Evolutionary conservation across 1,140 invertebrate genomes (phyloP).

Genomic region (Rhynchophorus ferrugineus): DNA sequence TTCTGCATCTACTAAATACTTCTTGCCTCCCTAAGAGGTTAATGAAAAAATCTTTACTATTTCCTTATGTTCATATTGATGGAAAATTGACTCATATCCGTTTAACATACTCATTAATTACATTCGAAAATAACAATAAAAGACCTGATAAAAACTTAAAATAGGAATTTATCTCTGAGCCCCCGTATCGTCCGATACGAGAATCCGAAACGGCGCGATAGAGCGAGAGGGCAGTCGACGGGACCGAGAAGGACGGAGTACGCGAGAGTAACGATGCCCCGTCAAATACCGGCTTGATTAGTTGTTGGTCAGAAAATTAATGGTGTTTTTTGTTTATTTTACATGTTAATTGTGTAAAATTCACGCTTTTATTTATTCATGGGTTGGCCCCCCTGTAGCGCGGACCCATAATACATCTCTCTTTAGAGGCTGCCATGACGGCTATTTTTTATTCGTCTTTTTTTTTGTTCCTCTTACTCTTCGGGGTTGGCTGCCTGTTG

Average conservation of each 20-base stretch:
- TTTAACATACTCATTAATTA: too few relatives aligned
- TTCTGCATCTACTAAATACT: too few relatives aligned
- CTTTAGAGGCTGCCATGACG: constrained; percentile 29
- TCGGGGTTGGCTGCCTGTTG: constrained; percentile 21
- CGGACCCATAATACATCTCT: constrained; percentile 38
- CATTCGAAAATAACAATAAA: too few relatives aligned
- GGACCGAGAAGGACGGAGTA: constrained; percentile 10
- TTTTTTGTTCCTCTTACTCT: too few relatives aligned
- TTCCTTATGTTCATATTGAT: too few relatives aligned
- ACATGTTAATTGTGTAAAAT: constrained; percentile 43
- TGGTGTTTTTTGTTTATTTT: constrained; percentile 41
- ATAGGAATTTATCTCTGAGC: too few relatives aligned
- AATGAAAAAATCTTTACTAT: too few relatives aligned
- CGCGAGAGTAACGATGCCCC: constrained; percentile 2
- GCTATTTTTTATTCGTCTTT: constrained; percentile 31
- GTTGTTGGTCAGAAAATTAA: constrained; percentile 40
- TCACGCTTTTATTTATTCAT: constrained; percentile 43
- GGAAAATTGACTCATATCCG: too few relatives aligned
- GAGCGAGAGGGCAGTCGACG: neutral
- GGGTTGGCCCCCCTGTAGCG: constrained; percentile 35
- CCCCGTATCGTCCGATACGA: too few relatives aligned
- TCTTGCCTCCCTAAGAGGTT: too few relatives aligned
- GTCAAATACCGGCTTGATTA: constrained; percentile 39
- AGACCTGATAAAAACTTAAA: too few relatives aligned
- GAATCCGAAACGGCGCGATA: constrained; percentile 4